A percentile compares a stretch with the other conserved stretches of the same genome.
These are phyloP conservation scores for Dynastes maya DNA, from an alignment of 2,888 invertebrate species.

Conservation along the genomic window DNA sequence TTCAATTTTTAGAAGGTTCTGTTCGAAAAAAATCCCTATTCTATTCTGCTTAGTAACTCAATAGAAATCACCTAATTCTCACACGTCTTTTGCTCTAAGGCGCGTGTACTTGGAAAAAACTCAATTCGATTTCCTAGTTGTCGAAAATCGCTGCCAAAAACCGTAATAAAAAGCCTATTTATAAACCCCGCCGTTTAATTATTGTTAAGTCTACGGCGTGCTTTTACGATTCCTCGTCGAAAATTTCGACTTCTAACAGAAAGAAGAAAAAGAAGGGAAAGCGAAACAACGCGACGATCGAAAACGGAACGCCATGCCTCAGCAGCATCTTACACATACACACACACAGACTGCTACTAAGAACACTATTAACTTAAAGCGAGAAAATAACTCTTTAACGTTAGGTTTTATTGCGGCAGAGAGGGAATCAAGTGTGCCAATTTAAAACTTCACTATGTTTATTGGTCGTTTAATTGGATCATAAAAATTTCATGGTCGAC, in stretches of 20 bases:
- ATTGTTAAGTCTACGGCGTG: slow-evolving; percentile 45
- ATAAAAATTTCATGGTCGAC: slow-evolving; percentile 42
- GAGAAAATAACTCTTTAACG: slow-evolving; percentile 35
- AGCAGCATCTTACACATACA: no score
- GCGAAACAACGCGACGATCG: slow-evolving; percentile 9
- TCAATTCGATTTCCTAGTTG: slow-evolving; percentile 33
- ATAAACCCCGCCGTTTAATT: slow-evolving; percentile 50
- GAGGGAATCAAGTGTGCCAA: slow-evolving; percentile 44
- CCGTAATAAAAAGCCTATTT: slow-evolving; percentile 36
- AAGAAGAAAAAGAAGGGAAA: background rate
- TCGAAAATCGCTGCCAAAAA: slow-evolving; percentile 36
- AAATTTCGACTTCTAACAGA: slow-evolving; percentile 23
- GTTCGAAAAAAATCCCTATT: no score
- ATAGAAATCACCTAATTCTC: background rate
- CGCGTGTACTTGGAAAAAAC: slow-evolving; percentile 16
- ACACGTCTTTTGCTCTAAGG: background rate
- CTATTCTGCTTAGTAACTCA: background rate
- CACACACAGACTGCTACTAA: slow-evolving; percentile 15
- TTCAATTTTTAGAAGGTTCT: no score
- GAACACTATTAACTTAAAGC: slow-evolving; percentile 34
- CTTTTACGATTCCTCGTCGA: slow-evolving; percentile 41
- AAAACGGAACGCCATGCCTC: slow-evolving; percentile 3
- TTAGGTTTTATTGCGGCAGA: slow-evolving; percentile 33
- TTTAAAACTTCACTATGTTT: slow-evolving; percentile 47
- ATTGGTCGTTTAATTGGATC: slow-evolving; percentile 44